Conservation (phyloP, 30 jellyfish, hydroid and myxozoan genomes). For the Sanderia malayensis region DNA sequence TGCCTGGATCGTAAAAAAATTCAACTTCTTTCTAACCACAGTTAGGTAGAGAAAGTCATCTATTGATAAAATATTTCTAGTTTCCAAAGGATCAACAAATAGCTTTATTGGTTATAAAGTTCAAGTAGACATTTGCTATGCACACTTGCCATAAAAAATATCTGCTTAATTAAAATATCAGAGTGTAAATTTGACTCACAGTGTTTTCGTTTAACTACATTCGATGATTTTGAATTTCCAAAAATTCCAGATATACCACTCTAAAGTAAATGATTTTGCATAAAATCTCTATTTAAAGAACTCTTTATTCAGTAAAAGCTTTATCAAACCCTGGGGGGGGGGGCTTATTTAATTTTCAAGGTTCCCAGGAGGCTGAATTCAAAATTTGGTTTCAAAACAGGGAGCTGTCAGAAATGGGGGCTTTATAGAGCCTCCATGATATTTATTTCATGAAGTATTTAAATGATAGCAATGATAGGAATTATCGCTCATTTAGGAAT, state of each 20-base stretch:
- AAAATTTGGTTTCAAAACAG: background rate
- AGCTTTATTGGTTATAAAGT: no score
- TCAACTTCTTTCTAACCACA: background rate
- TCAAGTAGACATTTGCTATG: no score
- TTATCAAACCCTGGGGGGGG: background rate
- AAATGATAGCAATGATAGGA: no score
- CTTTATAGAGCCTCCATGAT: background rate
- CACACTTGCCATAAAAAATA: no score
- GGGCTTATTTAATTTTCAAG: background rate
- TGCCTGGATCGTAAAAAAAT: constrained; percentile 2
- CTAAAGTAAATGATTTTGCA: constrained; percentile 2
- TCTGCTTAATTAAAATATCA: no score
- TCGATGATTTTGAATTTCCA: constrained; percentile 44
- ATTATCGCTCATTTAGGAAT: no score
- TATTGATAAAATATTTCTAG: no score
- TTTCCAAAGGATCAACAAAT: no score
- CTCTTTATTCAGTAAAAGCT: background rate
- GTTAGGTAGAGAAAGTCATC: no score
- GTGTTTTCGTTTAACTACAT: constrained; percentile 50
- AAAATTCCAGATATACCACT: constrained; percentile 48
- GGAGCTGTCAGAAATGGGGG: background rate
- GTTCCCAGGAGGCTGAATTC: background rate
- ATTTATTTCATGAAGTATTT: background rate
- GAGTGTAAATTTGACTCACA: no score
- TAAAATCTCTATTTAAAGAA: no score